Evolutionary conservation across 2,888 invertebrate species (phyloP).

Genomic region (Cheilosia vulpina): DNA sequence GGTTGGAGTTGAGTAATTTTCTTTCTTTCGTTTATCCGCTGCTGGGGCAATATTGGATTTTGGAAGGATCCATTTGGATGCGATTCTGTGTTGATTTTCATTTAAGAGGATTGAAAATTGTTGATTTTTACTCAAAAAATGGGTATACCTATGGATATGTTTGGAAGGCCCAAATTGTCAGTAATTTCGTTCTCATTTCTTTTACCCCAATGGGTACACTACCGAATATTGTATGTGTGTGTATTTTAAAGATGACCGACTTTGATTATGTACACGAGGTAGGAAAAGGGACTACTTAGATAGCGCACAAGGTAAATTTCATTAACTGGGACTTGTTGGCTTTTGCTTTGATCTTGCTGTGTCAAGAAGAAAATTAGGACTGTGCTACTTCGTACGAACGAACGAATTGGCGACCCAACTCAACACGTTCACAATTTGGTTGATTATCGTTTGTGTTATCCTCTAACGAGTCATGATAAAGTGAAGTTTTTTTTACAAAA

Average conservation of each 20-base stretch:
- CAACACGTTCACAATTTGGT: no score
- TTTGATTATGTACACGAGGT: not conserved
- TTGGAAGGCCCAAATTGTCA: not conserved
- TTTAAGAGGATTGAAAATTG: slow-evolving; percentile 56
- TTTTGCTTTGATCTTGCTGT: slow-evolving; percentile 42
- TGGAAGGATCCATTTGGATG: slow-evolving; percentile 1
- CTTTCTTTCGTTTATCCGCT: slow-evolving; percentile 4
- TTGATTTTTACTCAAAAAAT: slow-evolving; percentile 53
- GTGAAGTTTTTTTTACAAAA: no score
- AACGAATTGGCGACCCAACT: not conserved
- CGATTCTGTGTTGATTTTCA: slow-evolving; percentile 63
- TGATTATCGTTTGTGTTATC: no score
- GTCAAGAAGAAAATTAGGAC: slow-evolving; percentile 1
- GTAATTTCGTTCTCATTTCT: slow-evolving; percentile 30
- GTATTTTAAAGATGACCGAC: slow-evolving; percentile 11
- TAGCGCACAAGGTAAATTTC: slow-evolving; percentile 24
- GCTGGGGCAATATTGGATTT: slow-evolving; percentile 32
- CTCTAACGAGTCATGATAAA: no score
- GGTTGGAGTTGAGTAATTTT: slow-evolving; percentile 19
- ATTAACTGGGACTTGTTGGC: slow-evolving; percentile 36
- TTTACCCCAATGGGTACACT: slow-evolving; percentile 1
- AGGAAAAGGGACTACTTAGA: not conserved
- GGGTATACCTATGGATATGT: not conserved
- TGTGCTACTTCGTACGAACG: not conserved
- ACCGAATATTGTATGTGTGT: not conserved